Conservation (phyloP, 2,888 invertebrate genomes). For the Actias luna region DNA sequence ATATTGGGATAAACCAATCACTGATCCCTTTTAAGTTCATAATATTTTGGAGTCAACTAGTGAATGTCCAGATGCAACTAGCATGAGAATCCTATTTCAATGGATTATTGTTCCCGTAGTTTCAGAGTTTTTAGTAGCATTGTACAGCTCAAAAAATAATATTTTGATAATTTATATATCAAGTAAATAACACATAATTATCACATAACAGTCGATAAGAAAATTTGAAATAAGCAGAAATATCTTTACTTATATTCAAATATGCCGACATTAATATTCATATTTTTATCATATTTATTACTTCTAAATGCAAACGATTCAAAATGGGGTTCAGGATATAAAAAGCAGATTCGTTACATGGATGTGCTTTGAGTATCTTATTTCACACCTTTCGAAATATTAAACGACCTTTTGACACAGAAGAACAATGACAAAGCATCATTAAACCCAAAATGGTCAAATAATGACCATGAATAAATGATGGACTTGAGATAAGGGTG, state of each 20-base stretch:
- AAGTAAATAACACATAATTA: too few species aligned
- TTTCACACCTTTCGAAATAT: slow-evolving; percentile 60
- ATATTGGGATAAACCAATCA: too few species aligned
- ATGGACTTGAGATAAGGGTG: slow-evolving; percentile 69
- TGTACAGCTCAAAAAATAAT: too few species aligned
- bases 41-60: too few species aligned
- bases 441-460: slow-evolving; percentile 79
- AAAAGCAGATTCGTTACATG: slow-evolving; percentile 6
- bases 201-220: background rate
- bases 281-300: background rate
- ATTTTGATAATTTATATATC: too few species aligned
- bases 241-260: background rate
- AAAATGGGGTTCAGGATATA: background rate
- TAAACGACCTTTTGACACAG: slow-evolving; percentile 40
- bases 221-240: background rate
- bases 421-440: slow-evolving; percentile 76
- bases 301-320: background rate
- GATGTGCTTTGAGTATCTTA: slow-evolving; percentile 59
- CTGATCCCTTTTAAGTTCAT: too few species aligned
- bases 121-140: too few species aligned
- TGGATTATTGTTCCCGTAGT: too few species aligned
- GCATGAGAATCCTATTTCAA: too few species aligned
- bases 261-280: background rate
- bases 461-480: slow-evolving; percentile 82
- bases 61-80: too few species aligned